These are phyloP conservation scores for Drosophila pseudoananassae DNA, from an alignment of 1,140 invertebrate species.

Conservation along the genomic window DNA sequence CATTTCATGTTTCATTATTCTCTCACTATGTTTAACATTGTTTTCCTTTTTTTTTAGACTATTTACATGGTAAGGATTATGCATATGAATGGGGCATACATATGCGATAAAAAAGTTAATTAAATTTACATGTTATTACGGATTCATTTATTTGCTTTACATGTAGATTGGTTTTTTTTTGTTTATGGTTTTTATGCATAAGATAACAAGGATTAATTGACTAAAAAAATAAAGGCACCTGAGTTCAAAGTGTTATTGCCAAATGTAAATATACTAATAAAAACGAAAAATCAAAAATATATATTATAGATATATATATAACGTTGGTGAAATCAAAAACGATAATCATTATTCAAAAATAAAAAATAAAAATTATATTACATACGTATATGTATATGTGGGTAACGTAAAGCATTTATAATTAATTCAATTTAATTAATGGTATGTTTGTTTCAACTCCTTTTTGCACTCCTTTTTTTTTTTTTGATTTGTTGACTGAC, in stretches of 20 bases:
- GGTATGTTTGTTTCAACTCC: slow-evolving; percentile 50
- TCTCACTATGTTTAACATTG: slow-evolving; percentile 13
- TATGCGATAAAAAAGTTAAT: slow-evolving; percentile 56
- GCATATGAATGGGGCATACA: slow-evolving; percentile 27
- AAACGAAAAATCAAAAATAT: slow-evolving; percentile 57
- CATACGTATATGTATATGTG: slow-evolving; percentile 11
- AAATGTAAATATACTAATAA: slow-evolving; percentile 53
- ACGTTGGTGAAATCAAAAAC: slow-evolving; percentile 32
- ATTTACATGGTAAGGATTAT: slow-evolving; percentile 45
- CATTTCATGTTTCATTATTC: slow-evolving; percentile 56
- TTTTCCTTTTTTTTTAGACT: slow-evolving; percentile 12
- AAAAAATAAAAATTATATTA: slow-evolving; percentile 21
- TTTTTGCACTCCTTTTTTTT: slow-evolving; percentile 29
- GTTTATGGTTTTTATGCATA: slow-evolving; percentile 65
- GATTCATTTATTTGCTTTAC: slow-evolving; percentile 30
- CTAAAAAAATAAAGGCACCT: slow-evolving; percentile 80
- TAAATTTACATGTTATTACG: slow-evolving; percentile 56
- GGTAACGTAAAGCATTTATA: slow-evolving; percentile 42
- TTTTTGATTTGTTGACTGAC: slow-evolving; percentile 50
- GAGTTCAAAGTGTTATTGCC: slow-evolving; percentile 80
- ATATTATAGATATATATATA: slow-evolving; percentile 17
- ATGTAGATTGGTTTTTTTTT: slow-evolving; percentile 18
- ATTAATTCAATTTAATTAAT: slow-evolving; percentile 68
- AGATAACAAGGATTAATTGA: slow-evolving; percentile 82
- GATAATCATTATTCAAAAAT: slow-evolving; percentile 26